These are phyloP conservation scores for Xenentodon cancila DNA, from an alignment of 2,797 vertebrate species.

Conservation along the genomic window DNA sequence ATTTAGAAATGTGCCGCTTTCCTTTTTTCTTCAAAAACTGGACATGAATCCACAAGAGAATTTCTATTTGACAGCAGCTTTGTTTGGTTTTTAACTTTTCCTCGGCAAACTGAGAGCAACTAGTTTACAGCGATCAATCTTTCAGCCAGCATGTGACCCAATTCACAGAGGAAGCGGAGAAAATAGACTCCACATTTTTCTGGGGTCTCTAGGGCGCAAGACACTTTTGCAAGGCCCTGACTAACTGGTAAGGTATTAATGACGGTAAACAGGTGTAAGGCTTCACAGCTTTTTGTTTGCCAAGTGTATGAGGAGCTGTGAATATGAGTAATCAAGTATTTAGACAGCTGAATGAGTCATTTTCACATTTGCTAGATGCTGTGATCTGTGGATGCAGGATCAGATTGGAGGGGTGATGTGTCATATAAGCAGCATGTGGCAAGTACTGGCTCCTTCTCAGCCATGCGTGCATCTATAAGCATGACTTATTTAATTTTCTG, in stretches of 20 bases:
- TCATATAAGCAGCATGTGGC: conserved; percentile 21
- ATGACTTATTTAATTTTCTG: not conserved
- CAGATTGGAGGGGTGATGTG: conserved; percentile 12
- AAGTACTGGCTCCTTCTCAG: not conserved
- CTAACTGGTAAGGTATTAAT: conserved; percentile 8
- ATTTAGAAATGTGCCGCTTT: too few species aligned
- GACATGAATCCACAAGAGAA: not conserved
- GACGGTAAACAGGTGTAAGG: conserved; percentile 14
- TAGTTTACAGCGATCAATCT: conserved; percentile 22
- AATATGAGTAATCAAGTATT: conserved; percentile 10
- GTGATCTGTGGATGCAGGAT: conserved; percentile 10
- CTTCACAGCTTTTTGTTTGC: conserved; percentile 8
- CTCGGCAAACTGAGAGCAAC: not conserved
- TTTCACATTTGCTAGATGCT: conserved; percentile 25
- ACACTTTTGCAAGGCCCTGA: conserved; percentile 19
- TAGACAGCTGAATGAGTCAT: conserved; percentile 23
- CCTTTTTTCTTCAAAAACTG: not conserved
- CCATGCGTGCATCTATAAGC: conserved; percentile 4
- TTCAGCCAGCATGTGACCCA: conserved; percentile 9
- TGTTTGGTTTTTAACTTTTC: not conserved
- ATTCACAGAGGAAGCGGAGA: not conserved
- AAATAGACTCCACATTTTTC: conserved; percentile 9
- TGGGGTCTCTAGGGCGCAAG: conserved; percentile 9
- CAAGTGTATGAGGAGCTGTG: conserved; percentile 11
- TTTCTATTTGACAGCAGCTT: not conserved